Evolutionary conservation across 2,113 vertebrate species (phyloP).

Genomic region (Neolamprologus variostigma): DNA sequence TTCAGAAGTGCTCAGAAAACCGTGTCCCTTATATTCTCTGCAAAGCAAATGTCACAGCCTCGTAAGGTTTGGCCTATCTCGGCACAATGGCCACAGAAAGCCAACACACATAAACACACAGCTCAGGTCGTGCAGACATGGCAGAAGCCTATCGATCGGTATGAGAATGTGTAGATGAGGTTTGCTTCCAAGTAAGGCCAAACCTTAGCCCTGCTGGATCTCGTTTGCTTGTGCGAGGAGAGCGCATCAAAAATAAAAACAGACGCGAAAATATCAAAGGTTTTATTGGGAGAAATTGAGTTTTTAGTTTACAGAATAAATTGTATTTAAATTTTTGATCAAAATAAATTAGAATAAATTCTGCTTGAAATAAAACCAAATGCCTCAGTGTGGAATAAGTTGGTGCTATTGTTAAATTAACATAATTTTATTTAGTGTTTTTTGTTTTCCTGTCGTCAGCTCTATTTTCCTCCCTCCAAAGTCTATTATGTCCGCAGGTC

Average conservation of each 20-base stretch:
- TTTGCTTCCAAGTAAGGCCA: constrained; percentile 54
- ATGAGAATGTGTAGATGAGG: constrained; percentile 78
- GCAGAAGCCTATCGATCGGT: constrained; percentile 74
- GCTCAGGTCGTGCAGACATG: constrained; percentile 59
- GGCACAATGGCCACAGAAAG: constrained; percentile 60
- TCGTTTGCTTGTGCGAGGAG: not conserved
- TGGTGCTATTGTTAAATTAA: not conserved
- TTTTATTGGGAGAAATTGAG: not conserved
- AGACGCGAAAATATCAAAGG: not conserved
- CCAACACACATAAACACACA: constrained; percentile 41
- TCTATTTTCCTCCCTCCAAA: not conserved
- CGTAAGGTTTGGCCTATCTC: not conserved
- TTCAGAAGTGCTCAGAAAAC: not conserved
- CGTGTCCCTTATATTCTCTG: constrained; percentile 1
- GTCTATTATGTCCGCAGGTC: constrained; percentile 24
- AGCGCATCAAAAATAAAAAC: not conserved
- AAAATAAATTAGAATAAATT: not conserved
- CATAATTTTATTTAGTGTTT: not conserved
- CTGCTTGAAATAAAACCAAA: not conserved
- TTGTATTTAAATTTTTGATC: not conserved
- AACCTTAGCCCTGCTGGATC: constrained; percentile 17
- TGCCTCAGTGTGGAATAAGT: no score
- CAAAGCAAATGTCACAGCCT: constrained; percentile 51
- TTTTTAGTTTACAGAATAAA: not conserved
- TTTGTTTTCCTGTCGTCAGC: not conserved